Base-by-base conservation (phyloP, 1,140 invertebrate species). In the Theocolax elegans region DNA sequence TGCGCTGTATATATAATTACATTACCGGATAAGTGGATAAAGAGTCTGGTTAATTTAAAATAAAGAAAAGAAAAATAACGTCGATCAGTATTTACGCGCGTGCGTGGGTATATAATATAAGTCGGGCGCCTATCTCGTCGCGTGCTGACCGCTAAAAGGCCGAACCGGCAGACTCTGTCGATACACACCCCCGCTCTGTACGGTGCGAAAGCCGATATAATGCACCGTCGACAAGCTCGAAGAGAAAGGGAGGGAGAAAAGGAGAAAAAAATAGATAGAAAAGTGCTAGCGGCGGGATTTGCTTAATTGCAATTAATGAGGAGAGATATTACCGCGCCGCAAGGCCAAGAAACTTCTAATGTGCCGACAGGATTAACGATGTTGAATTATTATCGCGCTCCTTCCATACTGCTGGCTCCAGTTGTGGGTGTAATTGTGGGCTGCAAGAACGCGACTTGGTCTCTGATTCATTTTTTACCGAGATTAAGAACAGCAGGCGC, bases 291-390 rank as follows among this genome's bases (percentile, higher is more conserved):
- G 69, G 76, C 53, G 8, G 77, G 76, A 82, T 83, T 84, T 81
- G 81, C 80, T 82, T 85, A 84, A 85, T 85, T 85, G 81, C 81
- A 85, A 85, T 85, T 85, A 85, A 85, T 84, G 84, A 83, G 81
- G 71, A 77, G 75, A 83, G 80, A 83, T 84, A 84, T 80, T 80
- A 79, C 77, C 60, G 73, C 72, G 75, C 74, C 74, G 76, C 70
- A 74, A 74, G 78, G 75, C 82, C 75, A 78, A 75, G 75, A 73
- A 78, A 81, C 74, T 80, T 79, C 75, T 81, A 83, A 84, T 81
- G 79, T 79, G 80, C 80, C 76, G 78, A 80, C 79, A 78, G 80
- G 80, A 84, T 84, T 84, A 83, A 84, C 81, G 80, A 82, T 80
- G 80, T 62, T 84, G 81, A 85, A 79, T 83, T 83, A 85, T 85